These are phyloP conservation scores for Euschistus heros DNA, from an alignment of 1,140 invertebrate genomes.

Conservation along the genomic window DNA sequence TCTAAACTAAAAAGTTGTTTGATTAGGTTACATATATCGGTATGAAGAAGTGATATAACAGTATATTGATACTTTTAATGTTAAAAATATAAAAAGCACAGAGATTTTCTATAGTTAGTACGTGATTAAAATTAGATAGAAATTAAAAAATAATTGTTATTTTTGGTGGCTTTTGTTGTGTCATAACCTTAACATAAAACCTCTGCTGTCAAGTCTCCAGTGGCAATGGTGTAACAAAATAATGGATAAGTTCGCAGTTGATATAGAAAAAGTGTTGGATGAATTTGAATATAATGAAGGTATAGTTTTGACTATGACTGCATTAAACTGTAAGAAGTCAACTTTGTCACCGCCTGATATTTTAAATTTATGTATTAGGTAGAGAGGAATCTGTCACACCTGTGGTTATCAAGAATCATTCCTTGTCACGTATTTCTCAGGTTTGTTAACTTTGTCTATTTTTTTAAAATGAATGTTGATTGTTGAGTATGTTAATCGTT, in stretches of 20 bases:
- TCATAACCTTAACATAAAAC: constrained; percentile 12
- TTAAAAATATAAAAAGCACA: no score
- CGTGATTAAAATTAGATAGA: no score
- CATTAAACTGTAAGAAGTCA: constrained; percentile 6
- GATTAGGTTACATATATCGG: no score
- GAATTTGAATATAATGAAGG: constrained; percentile 72
- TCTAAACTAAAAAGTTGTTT: no score
- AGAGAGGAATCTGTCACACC: constrained; percentile 19
- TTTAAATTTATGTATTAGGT: neutral
- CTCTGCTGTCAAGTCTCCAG: constrained; percentile 16
- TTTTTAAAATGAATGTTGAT: neutral
- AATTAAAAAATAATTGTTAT: no score
- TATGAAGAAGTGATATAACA: no score
- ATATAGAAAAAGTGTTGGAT: constrained; percentile 78
- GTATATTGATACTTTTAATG: no score
- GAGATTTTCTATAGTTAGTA: no score
- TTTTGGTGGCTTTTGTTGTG: neutral
- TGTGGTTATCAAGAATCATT: constrained; percentile 22
- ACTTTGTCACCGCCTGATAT: constrained; percentile 15
- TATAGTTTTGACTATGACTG: constrained; percentile 30
- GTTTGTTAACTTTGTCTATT: constrained; percentile 17
- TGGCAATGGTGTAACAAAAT: constrained; percentile 20
- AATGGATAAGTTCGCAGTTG: constrained; percentile 64
- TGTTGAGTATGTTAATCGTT: no score
- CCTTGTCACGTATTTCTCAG: constrained; percentile 19